phyloP scores from a whole-genome alignment of 2,113 vertebrate genomes.

The Hassar affinis region DNA sequence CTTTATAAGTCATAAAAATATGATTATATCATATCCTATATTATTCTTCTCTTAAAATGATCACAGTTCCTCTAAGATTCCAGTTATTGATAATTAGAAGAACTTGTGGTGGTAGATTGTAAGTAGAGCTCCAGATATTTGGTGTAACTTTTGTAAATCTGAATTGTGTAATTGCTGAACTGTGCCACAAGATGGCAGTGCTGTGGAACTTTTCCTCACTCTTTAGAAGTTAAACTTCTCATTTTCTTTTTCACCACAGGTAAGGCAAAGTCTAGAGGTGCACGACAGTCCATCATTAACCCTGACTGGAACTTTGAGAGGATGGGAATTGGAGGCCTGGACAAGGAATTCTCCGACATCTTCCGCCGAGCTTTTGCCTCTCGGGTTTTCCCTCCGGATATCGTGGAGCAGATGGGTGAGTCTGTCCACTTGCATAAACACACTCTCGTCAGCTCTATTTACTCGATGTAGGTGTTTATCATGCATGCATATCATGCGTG shows the following conservation, averaged over 20 bases:
- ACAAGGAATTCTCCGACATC: slow-evolving; percentile 96
- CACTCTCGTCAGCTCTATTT: too few relatives aligned
- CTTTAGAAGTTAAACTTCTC: background rate
- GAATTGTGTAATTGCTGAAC: background rate
- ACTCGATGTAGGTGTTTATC: too few relatives aligned
- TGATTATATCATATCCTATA: too few relatives aligned
- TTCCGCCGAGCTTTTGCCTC: slow-evolving; percentile 96
- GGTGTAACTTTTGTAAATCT: background rate
- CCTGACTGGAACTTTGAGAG: slow-evolving; percentile 99
- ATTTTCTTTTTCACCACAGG: slow-evolving; percentile 68
- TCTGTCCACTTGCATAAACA: slow-evolving; percentile 13
- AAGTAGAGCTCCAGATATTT: background rate
- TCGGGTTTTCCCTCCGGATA: slow-evolving; percentile 93
- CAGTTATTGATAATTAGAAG: background rate
- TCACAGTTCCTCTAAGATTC: background rate
- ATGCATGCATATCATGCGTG: too few relatives aligned
- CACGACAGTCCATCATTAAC: slow-evolving; percentile 95
- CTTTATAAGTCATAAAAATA: too few relatives aligned
- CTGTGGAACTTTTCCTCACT: background rate
- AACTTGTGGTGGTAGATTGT: background rate
- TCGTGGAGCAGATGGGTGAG: slow-evolving; percentile 98
- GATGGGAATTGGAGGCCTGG: slow-evolving; percentile 97
- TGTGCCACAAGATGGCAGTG: slow-evolving; percentile 47
- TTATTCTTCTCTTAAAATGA: background rate
- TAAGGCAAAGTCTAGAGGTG: slow-evolving; percentile 89